Conservation (phyloP, 2,888 invertebrate genomes). For the Cephalotes varians region DNA sequence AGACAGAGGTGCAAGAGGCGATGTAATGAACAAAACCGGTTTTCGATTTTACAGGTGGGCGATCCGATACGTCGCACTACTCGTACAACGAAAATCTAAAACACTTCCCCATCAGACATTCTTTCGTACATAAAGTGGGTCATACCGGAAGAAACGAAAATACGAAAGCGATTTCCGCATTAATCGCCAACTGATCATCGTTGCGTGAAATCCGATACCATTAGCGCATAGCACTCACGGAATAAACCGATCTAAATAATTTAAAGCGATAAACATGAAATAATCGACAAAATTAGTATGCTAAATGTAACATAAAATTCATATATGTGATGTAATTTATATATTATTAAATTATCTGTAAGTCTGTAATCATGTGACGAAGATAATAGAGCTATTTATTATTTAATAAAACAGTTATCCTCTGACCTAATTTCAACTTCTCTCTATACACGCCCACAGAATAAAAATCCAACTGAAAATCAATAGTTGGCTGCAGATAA, state of each 20-base stretch:
- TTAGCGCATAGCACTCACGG: background rate
- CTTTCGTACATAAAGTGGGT: conserved; percentile 21
- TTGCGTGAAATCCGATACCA: conserved; percentile 10
- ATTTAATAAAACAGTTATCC: background rate
- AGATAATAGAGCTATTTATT: background rate
- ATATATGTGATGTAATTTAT: background rate
- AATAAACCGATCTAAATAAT: conserved; percentile 4
- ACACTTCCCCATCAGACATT: conserved; percentile 51
- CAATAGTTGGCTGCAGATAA: background rate
- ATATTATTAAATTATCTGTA: background rate
- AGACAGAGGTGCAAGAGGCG: conserved; percentile 50
- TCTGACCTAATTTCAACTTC: conserved; percentile 12
- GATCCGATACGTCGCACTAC: conserved; percentile 47
- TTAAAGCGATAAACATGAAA: background rate
- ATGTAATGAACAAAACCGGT: conserved; percentile 68
- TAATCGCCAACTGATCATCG: conserved; percentile 30
- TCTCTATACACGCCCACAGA: background rate
- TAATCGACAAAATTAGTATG: background rate
- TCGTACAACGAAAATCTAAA: conserved; percentile 54
- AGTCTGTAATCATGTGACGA: too few relatives aligned
- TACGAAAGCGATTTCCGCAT: conserved; percentile 49
- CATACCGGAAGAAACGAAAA: conserved; percentile 56
- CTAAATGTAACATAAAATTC: background rate
- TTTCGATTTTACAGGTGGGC: conserved; percentile 65
- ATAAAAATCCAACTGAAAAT: conserved; percentile 7